Evolutionary conservation across 2,888 invertebrate genomes (phyloP).

Genomic region (Xestobium rufovillosum): DNA sequence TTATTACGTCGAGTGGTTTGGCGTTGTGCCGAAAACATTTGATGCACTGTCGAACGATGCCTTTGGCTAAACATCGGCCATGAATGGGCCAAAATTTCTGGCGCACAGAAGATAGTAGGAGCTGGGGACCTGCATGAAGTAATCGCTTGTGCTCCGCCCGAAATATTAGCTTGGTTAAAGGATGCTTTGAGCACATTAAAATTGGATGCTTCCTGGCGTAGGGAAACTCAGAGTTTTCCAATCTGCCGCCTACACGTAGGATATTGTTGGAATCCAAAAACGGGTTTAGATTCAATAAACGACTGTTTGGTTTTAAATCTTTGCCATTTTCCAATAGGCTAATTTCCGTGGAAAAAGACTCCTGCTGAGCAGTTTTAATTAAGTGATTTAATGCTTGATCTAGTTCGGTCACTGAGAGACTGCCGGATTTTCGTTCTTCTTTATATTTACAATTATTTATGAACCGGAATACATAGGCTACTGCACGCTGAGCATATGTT

Average conservation of each 20-base stretch:
- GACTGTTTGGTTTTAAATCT: not conserved
- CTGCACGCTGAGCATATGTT: too few relatives aligned
- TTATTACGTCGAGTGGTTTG: not conserved
- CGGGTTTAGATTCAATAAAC: not conserved
- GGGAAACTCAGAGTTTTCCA: too few relatives aligned
- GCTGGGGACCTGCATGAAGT: too few relatives aligned
- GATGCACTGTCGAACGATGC: constrained; percentile 10
- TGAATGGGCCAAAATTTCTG: constrained; percentile 8
- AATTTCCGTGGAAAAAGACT: constrained; percentile 1
- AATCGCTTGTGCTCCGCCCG: too few relatives aligned
- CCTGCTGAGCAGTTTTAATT: constrained; percentile 1
- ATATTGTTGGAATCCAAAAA: constrained; percentile 7
- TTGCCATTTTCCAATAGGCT: not conserved
- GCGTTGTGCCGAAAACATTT: constrained; percentile 14
- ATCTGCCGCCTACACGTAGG: too few relatives aligned
- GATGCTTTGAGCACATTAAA: too few relatives aligned
- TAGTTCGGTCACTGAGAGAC: too few relatives aligned
- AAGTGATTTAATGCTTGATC: not conserved
- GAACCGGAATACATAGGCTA: too few relatives aligned
- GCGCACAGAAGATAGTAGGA: constrained; percentile 2
- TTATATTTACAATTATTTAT: too few relatives aligned
- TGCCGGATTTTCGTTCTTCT: too few relatives aligned
- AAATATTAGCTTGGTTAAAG: too few relatives aligned
- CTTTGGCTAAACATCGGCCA: constrained; percentile 7
- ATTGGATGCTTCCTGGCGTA: too few relatives aligned